phyloP scores from a whole-genome alignment of 2,113 vertebrate genomes.

The Hemicordylus capensis region DNA sequence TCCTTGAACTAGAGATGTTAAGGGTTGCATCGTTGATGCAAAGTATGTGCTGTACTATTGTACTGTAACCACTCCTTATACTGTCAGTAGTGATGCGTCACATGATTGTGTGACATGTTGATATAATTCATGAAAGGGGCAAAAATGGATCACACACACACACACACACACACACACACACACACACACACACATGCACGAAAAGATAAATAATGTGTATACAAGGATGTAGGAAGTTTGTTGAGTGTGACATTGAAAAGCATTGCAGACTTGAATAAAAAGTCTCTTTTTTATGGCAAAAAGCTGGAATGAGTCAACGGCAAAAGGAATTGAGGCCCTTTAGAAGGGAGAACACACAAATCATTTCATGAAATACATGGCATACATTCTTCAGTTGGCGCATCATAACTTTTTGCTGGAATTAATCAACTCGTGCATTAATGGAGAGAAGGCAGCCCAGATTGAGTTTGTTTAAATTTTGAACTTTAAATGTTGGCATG shows the following conservation, averaged over 20 bases:
- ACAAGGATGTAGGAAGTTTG: background rate
- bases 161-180: too few species aligned
- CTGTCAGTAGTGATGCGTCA: background rate
- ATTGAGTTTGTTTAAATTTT: slow-evolving; percentile 17
- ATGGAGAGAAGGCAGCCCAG: background rate
- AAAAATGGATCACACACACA: too few species aligned
- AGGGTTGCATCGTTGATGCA: background rate
- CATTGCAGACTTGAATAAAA: background rate
- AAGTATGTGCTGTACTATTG: background rate
- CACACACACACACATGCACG: too few species aligned
- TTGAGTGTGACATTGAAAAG: background rate
- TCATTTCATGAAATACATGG: slow-evolving; percentile 55
- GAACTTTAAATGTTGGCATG: slow-evolving; percentile 19
- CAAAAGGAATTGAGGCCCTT: slow-evolving; percentile 3
- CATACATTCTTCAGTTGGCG: background rate
- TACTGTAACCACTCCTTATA: background rate
- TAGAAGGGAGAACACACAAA: slow-evolving; percentile 47
- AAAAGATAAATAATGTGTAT: background rate
- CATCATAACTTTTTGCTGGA: background rate
- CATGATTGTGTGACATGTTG: background rate
- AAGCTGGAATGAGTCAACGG: background rate
- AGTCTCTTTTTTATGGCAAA: background rate
- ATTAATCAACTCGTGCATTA: background rate
- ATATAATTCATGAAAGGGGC: too few species aligned
- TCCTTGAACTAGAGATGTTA: background rate